These are phyloP conservation scores for Smutsia temminckii DNA, from an alignment of 2,797 vertebrate genomes.

Conservation along the genomic window DNA sequence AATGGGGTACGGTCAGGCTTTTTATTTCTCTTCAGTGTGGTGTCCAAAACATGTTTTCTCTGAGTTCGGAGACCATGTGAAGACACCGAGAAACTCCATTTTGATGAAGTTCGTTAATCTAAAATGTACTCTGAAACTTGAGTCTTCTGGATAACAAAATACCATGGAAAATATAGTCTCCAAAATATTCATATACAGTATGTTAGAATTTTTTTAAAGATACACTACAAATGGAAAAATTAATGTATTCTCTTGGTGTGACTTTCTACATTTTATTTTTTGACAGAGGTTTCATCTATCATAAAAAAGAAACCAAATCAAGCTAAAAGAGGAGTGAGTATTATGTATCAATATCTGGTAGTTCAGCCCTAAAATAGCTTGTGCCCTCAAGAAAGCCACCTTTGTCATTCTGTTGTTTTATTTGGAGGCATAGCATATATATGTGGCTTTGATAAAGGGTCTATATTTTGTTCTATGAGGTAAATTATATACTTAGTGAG, in stretches of 20 bases:
- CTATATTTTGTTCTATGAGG: not conserved
- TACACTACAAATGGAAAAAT: not conserved
- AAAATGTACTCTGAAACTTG: fast-evolving
- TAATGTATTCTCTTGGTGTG: not conserved
- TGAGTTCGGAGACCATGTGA: fast-evolving
- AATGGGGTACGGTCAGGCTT: not conserved
- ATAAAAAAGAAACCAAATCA: constrained; percentile 94
- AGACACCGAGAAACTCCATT: not conserved
- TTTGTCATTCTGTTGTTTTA: not conserved
- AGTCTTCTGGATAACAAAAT: not conserved
- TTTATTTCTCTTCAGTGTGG: not conserved
- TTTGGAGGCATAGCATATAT: not conserved
- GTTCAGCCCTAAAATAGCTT: not conserved
- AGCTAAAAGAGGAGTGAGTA: constrained; percentile 92
- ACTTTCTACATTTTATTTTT: constrained; percentile 61
- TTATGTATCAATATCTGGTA: fast-evolving
- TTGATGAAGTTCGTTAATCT: not conserved
- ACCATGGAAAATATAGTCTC: not conserved
- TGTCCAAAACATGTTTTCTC: not conserved
- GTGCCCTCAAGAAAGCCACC: not conserved
- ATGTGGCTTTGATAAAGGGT: not conserved
- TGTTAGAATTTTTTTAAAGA: not conserved
- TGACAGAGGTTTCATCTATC: constrained; percentile 90
- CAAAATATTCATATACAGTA: not conserved
- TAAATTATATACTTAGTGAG: not conserved